Evolutionary conservation across 2,113 vertebrate species (phyloP).

Genomic region (Aptenodytes forsteri): DNA sequence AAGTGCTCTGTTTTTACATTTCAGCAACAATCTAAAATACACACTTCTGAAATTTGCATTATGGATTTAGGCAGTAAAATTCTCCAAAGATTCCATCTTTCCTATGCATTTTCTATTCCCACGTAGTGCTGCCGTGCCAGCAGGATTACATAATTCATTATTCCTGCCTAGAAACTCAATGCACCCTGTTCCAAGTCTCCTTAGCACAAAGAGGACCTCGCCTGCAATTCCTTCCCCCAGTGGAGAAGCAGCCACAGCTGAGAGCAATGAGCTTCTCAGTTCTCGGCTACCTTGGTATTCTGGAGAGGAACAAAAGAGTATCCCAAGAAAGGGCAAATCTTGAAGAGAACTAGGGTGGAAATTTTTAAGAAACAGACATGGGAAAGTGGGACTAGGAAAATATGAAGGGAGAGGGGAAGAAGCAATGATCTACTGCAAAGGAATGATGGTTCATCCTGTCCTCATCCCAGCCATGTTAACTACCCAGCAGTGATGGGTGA

Average conservation of each 20-base stretch:
- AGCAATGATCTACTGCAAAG: background rate
- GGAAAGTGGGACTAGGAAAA: background rate
- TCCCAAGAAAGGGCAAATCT: background rate
- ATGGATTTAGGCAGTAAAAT: conserved; percentile 12
- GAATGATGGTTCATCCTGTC: background rate
- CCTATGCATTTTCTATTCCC: conserved; percentile 5
- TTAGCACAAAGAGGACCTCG: background rate
- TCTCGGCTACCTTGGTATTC: background rate
- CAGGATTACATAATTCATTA: background rate
- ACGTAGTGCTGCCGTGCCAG: background rate
- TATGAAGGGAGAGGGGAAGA: background rate
- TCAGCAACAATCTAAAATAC: background rate
- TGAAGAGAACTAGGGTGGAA: background rate
- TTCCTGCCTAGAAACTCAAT: background rate
- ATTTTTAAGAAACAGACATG: background rate
- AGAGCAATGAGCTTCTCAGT: background rate
- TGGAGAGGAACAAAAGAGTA: background rate
- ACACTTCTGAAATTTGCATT: conserved; percentile 27
- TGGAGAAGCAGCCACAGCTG: background rate
- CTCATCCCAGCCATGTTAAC: background rate
- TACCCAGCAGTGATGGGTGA: background rate
- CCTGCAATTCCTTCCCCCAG: background rate
- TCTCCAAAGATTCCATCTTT: conserved; percentile 13
- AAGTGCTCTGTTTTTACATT: background rate
- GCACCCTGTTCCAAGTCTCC: background rate